These are phyloP conservation scores for Echinarachnius parma DNA, from an alignment of 53 echinoderm and acorn worm genomes.

Conservation along the genomic window DNA sequence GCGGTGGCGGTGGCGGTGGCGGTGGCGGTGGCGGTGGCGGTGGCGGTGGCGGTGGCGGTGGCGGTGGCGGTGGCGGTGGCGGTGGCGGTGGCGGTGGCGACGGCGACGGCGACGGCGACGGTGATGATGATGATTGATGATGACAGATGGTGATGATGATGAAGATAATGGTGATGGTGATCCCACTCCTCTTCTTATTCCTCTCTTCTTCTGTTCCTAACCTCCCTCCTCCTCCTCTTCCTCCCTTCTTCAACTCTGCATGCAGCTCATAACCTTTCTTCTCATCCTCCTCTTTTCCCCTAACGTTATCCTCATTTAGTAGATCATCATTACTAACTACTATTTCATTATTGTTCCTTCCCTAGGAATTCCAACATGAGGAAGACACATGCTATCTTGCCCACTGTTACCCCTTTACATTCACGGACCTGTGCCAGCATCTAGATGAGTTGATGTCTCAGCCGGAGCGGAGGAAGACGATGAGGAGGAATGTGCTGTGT, in stretches of 20 bases:
- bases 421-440: constrained; percentile 86
- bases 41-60: too few relatives aligned
- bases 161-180: background rate
- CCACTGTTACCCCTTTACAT: constrained; percentile 95
- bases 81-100: background rate
- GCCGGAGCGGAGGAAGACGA: constrained; percentile 63
- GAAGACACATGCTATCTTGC: constrained; percentile 90
- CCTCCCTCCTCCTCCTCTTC: too few relatives aligned
- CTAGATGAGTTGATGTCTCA: constrained; percentile 68
- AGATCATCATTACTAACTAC: too few relatives aligned
- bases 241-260: too few relatives aligned
- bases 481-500: constrained; percentile 81
- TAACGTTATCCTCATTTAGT: too few relatives aligned
- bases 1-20: too few relatives aligned
- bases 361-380: constrained; percentile 81
- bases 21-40: too few relatives aligned
- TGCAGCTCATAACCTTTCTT: too few relatives aligned
- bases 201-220: too few relatives aligned
- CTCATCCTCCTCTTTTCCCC: too few relatives aligned
- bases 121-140: background rate
- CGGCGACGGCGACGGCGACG: background rate
- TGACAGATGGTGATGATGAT: background rate
- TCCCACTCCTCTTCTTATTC: too few relatives aligned
- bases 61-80: background rate
- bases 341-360: background rate